A percentile compares a stretch with the other conserved stretches of the same genome.
Conservation (phyloP, 2,797 vertebrate species). For the Rhinatrema bivittatum region DNA sequence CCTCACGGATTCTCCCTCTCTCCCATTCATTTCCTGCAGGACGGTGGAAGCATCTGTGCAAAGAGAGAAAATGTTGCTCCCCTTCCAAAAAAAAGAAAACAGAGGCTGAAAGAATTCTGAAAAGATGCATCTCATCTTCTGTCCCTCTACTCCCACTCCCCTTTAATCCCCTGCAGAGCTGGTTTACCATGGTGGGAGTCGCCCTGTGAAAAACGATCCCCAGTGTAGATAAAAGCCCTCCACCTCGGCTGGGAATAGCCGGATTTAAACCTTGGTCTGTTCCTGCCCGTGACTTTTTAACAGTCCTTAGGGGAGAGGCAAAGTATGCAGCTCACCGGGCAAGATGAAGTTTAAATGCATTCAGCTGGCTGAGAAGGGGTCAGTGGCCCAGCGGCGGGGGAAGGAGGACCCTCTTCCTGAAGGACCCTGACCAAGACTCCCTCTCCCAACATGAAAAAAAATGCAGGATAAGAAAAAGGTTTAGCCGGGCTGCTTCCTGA, state of each 20-base stretch:
- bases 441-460: too few species aligned
- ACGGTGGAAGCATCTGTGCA: conserved; percentile 25
- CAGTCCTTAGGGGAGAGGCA: conserved; percentile 47
- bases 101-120: background rate
- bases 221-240: background rate
- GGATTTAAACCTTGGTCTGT: conserved; percentile 17
- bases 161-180: too few species aligned
- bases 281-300: conserved; percentile 44
- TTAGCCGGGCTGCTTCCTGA: too few species aligned
- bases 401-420: conserved; percentile 6
- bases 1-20: conserved; percentile 37
- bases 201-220: conserved; percentile 6
- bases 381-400: conserved; percentile 43
- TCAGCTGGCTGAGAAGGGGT: conserved; percentile 47
- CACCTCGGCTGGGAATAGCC: background rate
- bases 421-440: background rate
- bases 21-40: conserved; percentile 49
- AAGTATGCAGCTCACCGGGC: conserved; percentile 44
- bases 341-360: conserved; percentile 41
- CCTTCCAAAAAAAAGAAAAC: too few species aligned
- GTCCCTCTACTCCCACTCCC: too few species aligned
- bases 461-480: too few species aligned
- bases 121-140: conserved; percentile 28
- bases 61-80: conserved; percentile 2
- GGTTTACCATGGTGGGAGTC: background rate